These are phyloP conservation scores for Trichosurus vulpecula DNA, from an alignment of 2,797 vertebrate genomes.

Conservation along the genomic window DNA sequence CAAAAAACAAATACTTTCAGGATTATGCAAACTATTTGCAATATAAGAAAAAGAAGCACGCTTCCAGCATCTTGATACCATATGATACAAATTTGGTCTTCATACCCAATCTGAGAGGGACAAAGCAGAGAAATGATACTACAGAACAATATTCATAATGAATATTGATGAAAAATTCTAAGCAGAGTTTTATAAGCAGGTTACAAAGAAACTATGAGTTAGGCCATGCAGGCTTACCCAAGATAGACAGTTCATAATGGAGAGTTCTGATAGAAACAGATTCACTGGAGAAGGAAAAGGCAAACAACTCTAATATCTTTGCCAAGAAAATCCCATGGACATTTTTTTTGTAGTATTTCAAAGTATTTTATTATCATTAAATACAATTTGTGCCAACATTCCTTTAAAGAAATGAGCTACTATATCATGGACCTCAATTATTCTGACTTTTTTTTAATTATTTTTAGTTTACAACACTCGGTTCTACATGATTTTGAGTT, in stretches of 20 bases:
- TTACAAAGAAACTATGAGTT: background rate
- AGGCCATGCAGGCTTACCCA: too few relatives aligned
- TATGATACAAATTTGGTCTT: background rate
- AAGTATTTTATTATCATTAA: conserved; percentile 34
- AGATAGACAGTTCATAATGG: too few relatives aligned
- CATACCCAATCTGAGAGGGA: background rate
- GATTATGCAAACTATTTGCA: background rate
- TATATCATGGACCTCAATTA: background rate
- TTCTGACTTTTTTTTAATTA: too few relatives aligned
- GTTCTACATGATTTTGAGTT: too few relatives aligned
- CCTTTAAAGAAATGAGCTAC: background rate
- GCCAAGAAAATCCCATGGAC: too few relatives aligned
- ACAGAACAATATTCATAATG: background rate
- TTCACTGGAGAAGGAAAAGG: too few relatives aligned
- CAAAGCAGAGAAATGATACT: background rate
- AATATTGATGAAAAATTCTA: background rate
- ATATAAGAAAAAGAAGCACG: background rate
- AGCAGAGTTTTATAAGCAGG: background rate
- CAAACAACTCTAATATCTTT: too few relatives aligned
- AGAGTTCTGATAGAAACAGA: too few relatives aligned
- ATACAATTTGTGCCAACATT: background rate
- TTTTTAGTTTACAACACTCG: too few relatives aligned
- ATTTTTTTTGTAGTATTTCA: conserved; percentile 13
- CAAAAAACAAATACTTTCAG: background rate
- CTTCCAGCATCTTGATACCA: background rate